phyloP scores from a whole-genome alignment of 2,888 invertebrate species.

The Sabellastarte sp. region DNA sequence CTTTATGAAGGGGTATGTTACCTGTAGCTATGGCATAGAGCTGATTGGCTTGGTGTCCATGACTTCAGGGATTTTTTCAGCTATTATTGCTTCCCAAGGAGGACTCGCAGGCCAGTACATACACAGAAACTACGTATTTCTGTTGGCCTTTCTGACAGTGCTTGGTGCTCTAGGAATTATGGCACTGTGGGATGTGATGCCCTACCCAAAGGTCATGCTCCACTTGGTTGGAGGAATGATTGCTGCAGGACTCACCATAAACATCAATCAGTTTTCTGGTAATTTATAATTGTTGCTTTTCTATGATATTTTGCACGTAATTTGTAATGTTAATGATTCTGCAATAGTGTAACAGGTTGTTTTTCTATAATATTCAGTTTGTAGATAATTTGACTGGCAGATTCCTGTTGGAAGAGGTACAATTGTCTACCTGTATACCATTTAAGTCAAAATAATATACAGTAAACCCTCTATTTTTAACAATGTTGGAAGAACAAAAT shows the following conservation, averaged over 20 bases:
- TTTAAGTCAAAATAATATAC: no score
- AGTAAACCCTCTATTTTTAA: no score
- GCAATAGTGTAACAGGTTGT: no score
- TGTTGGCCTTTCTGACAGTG: not conserved
- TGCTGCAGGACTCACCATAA: not conserved
- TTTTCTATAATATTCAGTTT: no score
- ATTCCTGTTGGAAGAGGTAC: no score
- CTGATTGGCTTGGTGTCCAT: not conserved
- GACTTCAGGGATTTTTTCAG: not conserved
- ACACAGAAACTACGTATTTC: not conserved
- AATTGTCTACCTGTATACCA: no score
- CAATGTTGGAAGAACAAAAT: no score
- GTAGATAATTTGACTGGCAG: no score
- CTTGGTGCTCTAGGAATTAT: not conserved
- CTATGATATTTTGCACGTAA: no score
- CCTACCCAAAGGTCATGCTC: not conserved
- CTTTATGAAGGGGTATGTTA: not conserved
- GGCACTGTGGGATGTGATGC: not conserved
- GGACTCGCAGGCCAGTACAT: not conserved
- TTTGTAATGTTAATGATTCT: no score
- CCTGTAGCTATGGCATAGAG: slow-evolving; percentile 1
- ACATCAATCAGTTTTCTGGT: not conserved
- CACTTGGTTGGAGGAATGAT: not conserved
- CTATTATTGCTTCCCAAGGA: not conserved
- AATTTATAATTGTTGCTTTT: no score